Percentiles rank a stretch among this genome's conserved stretches.
Evolutionary conservation across 2,888 invertebrate genomes (phyloP).

Genomic region (Polymixis flavicincta): DNA sequence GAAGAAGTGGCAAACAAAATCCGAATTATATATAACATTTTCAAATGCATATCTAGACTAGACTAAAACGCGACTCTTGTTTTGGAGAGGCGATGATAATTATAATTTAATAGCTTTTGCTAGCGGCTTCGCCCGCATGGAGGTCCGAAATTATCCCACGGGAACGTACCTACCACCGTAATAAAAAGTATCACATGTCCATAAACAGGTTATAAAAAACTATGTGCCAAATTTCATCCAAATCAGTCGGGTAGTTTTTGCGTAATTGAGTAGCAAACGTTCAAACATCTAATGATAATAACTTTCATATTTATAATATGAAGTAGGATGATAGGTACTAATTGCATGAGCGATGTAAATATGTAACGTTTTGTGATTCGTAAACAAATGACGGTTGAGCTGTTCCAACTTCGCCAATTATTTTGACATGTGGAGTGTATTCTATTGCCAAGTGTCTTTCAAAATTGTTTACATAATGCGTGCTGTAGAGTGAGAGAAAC

Average conservation of each 20-base stretch:
- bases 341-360: background rate
- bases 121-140: too few species aligned
- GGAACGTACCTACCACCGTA: too few species aligned
- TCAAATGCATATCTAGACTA: background rate
- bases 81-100: background rate
- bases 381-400: background rate
- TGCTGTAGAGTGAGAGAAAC: background rate
- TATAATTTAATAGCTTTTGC: too few species aligned
- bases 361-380: background rate
- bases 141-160: too few species aligned
- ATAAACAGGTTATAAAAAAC: too few species aligned
- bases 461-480: constrained; percentile 12
- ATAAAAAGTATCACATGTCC: too few species aligned
- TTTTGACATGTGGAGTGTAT: background rate
- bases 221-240: too few species aligned
- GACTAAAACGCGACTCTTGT: background rate
- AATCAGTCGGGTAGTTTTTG: too few species aligned
- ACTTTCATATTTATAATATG: too few species aligned
- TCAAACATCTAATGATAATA: too few species aligned
- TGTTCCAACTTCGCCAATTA: background rate
- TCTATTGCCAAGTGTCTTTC: constrained; percentile 26
- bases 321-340: background rate
- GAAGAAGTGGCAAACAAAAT: background rate
- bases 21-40: background rate
- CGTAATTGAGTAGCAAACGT: too few species aligned